Evolutionary conservation across 23 tunicate genomes (phyloP), one percentile per base, ranked within the genome.

Genomic region (Ciona savignyi): DNA sequence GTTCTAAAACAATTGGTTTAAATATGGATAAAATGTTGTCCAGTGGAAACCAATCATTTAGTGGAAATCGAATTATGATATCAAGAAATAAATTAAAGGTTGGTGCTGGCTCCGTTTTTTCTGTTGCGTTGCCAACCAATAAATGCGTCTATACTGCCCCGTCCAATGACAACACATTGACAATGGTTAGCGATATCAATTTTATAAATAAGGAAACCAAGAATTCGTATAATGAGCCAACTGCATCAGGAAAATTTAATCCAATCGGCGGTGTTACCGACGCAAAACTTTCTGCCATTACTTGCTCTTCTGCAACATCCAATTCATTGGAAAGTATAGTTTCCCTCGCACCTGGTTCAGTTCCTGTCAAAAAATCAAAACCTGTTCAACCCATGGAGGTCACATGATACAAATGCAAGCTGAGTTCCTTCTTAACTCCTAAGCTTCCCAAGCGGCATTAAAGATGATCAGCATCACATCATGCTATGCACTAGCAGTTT

Each of bases 1-100:
- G 78, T 23, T 35, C 87, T n/a, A 88, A 82, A 35, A 88, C 96
- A 25, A 79, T 88, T 66, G 81, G 87, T 67, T 77, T 88, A 15
- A 86, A 86, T 63, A 48, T 86, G 60, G n/a, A n/a, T n/a, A 65
- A 71, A 32, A 33, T 81, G 35, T 35, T 66, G 28, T 68, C 82
- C 60, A 65, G 82, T 2, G 62, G 1, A 33, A 48, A 22, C 6
- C 35, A 9, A 24, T 80, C 77, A 49, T 65, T 66, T 4, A 68
- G 30, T 35, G 60, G 74, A 2, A 72, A 66, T 21, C 76, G 83
- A 25, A 26, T 82, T 1, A 66, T 78, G 56, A 82, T 82, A 64
- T 70, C 80, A 22, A 77, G 85, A 2, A 82, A 82, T 70, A 75
- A 72, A 65, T 30, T 82, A 62, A 82, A 82, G 70, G 30, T 66